Percentiles rank a stretch among this genome's conserved stretches.
phyloP scores from a whole-genome alignment of 1,140 invertebrate species.

The Adelges cooleyi region DNA sequence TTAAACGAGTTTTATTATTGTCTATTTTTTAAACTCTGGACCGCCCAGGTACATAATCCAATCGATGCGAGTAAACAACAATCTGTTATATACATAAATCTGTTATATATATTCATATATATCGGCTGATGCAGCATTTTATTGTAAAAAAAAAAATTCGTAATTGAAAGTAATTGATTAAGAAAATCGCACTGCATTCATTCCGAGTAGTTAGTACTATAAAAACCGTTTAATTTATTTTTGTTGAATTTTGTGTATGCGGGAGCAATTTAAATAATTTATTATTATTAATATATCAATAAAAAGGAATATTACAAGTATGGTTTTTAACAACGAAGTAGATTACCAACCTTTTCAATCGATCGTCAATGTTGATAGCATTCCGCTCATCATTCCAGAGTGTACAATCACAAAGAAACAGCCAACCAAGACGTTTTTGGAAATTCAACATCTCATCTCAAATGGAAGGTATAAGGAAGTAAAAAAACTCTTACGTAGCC shows the following conservation, averaged over 20 bases:
- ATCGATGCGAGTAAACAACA: constrained; percentile 23
- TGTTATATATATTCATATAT: not conserved
- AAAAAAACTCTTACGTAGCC: constrained; percentile 63
- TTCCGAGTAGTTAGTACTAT: too few relatives aligned
- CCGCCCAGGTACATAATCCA: constrained; percentile 26
- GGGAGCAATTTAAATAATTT: too few relatives aligned
- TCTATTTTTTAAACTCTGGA: not conserved
- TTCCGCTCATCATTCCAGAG: constrained; percentile 39
- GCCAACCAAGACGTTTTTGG: constrained; percentile 59
- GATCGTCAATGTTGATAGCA: constrained; percentile 5
- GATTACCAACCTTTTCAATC: constrained; percentile 22
- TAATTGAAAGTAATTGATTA: too few relatives aligned
- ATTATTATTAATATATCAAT: too few relatives aligned
- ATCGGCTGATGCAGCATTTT: not conserved
- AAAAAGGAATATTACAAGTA: not conserved
- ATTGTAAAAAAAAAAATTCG: too few relatives aligned
- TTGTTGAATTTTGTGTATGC: too few relatives aligned
- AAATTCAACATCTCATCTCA: constrained; percentile 58
- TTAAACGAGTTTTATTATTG: not conserved
- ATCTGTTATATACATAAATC: constrained; percentile 5
- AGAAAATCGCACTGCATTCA: too few relatives aligned
- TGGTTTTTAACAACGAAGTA: not conserved
- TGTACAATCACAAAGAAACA: constrained; percentile 56
- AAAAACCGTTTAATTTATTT: too few relatives aligned
- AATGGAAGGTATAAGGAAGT: constrained; percentile 60